A percentile compares a stretch with the other conserved stretches of the same genome.
phyloP scores from a whole-genome alignment of 2,113 vertebrate species.

The Heterochromis multidens region DNA sequence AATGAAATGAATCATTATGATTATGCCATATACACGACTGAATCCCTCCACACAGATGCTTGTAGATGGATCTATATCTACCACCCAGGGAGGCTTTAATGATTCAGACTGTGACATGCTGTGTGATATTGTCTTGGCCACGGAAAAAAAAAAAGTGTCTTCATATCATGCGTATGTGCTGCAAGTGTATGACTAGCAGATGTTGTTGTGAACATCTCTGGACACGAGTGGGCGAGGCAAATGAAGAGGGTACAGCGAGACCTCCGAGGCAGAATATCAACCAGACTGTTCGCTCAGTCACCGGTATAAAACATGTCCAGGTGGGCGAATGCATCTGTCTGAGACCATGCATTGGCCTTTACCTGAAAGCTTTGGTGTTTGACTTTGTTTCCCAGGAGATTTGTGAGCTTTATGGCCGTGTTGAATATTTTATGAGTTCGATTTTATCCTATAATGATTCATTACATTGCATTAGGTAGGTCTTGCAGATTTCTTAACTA shows the following conservation, averaged over 20 bases:
- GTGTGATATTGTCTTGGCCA: neutral
- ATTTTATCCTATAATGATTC: neutral
- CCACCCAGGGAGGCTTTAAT: neutral
- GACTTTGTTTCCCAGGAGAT: neutral
- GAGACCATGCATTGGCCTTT: neutral
- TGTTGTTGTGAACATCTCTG: conserved; percentile 32
- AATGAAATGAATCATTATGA: neutral
- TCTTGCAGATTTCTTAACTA: neutral
- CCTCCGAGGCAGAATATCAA: neutral
- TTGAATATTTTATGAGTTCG: neutral
- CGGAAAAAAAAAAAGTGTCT: neutral
- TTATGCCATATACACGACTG: neutral
- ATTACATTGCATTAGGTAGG: neutral
- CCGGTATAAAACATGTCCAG: neutral
- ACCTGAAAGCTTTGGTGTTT: neutral
- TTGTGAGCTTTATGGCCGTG: neutral
- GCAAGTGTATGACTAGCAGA: neutral
- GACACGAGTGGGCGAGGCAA: neutral
- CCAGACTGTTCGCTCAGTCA: conserved; percentile 9
- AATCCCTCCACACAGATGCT: neutral
- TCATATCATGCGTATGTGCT: neutral
- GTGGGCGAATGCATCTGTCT: conserved; percentile 1
- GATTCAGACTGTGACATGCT: neutral
- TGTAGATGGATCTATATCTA: neutral
- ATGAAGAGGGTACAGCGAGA: neutral